Base-by-base conservation (phyloP, 2,113 vertebrate genomes). In the Bucco capensis region DNA sequence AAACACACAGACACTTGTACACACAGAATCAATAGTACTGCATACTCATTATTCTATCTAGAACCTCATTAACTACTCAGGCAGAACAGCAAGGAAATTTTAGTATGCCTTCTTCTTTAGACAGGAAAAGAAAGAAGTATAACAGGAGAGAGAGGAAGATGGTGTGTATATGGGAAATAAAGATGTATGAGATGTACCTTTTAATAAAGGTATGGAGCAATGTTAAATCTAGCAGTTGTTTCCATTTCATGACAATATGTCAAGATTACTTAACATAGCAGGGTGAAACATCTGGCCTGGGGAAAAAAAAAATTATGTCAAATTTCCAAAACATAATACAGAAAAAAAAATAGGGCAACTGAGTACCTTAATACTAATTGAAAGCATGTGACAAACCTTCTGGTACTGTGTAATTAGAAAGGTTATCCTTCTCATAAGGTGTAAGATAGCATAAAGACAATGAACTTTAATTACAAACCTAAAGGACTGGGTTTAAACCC, bases 1-100 rank as follows among this genome's bases (percentile, higher is more conserved):
- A 74, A 61, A 80, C 4, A 19, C 67, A 62, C 73, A 65, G 49
- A 12, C 5, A 1, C 14, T 11, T 42, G 40, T 42, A 25, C 58
- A 57, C 84, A 84, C 19, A 76, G 93, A 96, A 96, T 97, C 94
- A 96, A 96, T 91, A 54, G 89, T 15, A 30, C 93, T 94, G 92
- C 96, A 97, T 97, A 97, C 97, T 97, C 97, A 97, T 97, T 94
- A 96, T 53, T 89, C 88, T 97, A 98, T 88, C 97, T 98, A 98
- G 98, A 98, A 98, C 98, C 97, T 98, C 94, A 96, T 97, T 97
- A 97, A 96, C 94, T 91, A 85, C 91, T 93, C 90, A 96, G 96
- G 94, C 93, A 88, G 57, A 76, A 94, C 70, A 87, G 76, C 71
- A 94, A 90, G 87, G 35, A 95, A 96, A 97, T 97, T 87, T 96